Evolutionary conservation across 2,113 vertebrate species (phyloP), one percentile per base, ranked within the genome.

Genomic region (Manacus vitellinus): DNA sequence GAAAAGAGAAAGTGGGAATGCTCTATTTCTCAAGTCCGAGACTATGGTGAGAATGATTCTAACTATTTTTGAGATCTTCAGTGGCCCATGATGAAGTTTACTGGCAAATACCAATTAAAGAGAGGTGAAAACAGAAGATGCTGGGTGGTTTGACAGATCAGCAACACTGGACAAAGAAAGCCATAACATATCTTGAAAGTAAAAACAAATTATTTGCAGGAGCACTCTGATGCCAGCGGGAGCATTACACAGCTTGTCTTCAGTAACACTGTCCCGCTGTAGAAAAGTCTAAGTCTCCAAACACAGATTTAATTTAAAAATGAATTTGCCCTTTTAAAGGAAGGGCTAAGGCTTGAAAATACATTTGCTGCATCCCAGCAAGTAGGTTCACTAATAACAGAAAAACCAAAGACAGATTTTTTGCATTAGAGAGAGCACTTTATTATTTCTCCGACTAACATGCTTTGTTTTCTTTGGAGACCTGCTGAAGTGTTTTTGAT

Each of bases 391-490:
- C 37, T 75, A 87, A 30, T 47, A 92, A 93, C 52, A 96, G 85
- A 85, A 78, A 87, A 41, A 83, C 25, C 63, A 86, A 83, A 83
- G 66, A 43, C 83, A 95, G 52, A 35, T 39, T 76, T 85, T 90
- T 93, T 95, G 67, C 51, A 58, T 81, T 92, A 89, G 47, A 77
- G 72, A 86, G 22, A 92, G 58, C 49, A 90, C 59, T 96, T 97
- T 92, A 94, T 95, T 96, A 92, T 94, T 94, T 78, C 76, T 94
- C 88, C 93, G 68, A 61, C 75, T 71, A 89, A 68, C 62, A 80
- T 86, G 75, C 73, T 83, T 86, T 92, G 91, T 85, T 92, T 92
- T 77, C 90, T 93, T 79, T 96, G 94, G 88, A 80, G 44, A 49
- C 88, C 72, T 71, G 79, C n/a, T 89, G 85, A 84, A 86, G 84